These are phyloP conservation scores for Drosophila oshimai DNA, from an alignment of 1,140 invertebrate genomes.

Conservation along the genomic window DNA sequence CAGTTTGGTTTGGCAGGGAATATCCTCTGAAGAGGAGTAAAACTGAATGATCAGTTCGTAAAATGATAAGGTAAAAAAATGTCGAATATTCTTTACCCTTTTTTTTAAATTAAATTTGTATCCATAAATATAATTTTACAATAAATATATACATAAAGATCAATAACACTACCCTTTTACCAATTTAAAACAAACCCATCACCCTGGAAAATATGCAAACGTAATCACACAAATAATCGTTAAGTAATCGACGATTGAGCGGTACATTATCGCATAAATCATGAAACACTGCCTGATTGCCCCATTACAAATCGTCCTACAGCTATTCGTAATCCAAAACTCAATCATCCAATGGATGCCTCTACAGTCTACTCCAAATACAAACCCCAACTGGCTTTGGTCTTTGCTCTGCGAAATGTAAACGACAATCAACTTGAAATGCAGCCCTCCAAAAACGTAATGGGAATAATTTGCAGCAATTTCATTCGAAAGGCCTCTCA, in stretches of 20 bases:
- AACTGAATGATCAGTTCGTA: conserved; percentile 18
- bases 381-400: background rate
- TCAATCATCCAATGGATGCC: conserved; percentile 41
- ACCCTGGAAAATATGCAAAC: background rate
- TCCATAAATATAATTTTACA: background rate
- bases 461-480: conserved; percentile 81
- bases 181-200: background rate
- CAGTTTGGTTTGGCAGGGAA: background rate
- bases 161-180: too few species aligned
- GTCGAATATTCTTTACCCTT: background rate
- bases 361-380: background rate
- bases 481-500: conserved; percentile 62
- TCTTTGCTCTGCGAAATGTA: conserved; percentile 57
- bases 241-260: conserved; percentile 10
- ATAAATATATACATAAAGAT: background rate
- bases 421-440: conserved; percentile 80
- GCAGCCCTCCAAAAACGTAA: conserved; percentile 73
- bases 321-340: conserved; percentile 12
- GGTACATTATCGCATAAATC: conserved; percentile 17
- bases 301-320: conserved; percentile 14
- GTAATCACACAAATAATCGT: background rate
- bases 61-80: background rate
- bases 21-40: background rate
- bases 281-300: conserved; percentile 4
- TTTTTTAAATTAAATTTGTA: too few species aligned